A percentile compares a stretch with the other conserved stretches of the same genome.
Evolutionary conservation across 2,888 invertebrate genomes (phyloP).

Genomic region (Drosophila subquinaria): DNA sequence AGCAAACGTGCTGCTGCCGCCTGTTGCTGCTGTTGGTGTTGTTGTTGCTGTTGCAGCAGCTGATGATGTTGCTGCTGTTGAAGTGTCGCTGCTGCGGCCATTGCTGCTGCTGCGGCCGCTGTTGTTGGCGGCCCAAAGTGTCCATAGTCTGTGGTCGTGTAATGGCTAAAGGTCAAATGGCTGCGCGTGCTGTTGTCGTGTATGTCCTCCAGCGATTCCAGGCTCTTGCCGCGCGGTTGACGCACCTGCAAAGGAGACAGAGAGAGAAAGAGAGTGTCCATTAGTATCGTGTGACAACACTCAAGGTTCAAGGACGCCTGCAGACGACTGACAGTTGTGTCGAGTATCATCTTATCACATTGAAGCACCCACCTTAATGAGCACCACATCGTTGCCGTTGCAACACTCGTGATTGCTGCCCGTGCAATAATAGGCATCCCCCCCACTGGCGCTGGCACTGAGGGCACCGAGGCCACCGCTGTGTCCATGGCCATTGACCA

Average conservation of each 20-base stretch:
- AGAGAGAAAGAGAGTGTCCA: neutral
- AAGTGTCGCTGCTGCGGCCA: constrained; percentile 49
- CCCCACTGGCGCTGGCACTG: constrained; percentile 31
- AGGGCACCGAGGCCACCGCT: constrained; percentile 29
- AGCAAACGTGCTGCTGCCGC: constrained; percentile 71
- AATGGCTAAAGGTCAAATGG: constrained; percentile 86
- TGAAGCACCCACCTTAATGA: constrained; percentile 84
- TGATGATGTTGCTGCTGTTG: constrained; percentile 64
- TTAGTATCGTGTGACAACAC: constrained; percentile 34
- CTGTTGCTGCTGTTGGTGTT: constrained; percentile 69
- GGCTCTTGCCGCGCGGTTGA: constrained; percentile 93
- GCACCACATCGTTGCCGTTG: constrained; percentile 85
- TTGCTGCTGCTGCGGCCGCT: constrained; percentile 53
- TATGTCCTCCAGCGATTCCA: constrained; percentile 94
- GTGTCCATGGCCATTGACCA: constrained; percentile 39
- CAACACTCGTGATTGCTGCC: constrained; percentile 85
- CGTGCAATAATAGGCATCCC: constrained; percentile 83
- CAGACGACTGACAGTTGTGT: constrained; percentile 29
- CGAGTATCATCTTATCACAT: constrained; percentile 13
- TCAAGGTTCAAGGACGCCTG: constrained; percentile 67
- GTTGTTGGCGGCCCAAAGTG: constrained; percentile 83
- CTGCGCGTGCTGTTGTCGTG: constrained; percentile 87
- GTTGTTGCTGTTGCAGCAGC: constrained; percentile 67
- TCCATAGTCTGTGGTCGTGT: constrained; percentile 85
- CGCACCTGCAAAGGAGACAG: constrained; percentile 87